phyloP scores from a whole-genome alignment of 2,888 invertebrate species.

The Microdon myrmicae region DNA sequence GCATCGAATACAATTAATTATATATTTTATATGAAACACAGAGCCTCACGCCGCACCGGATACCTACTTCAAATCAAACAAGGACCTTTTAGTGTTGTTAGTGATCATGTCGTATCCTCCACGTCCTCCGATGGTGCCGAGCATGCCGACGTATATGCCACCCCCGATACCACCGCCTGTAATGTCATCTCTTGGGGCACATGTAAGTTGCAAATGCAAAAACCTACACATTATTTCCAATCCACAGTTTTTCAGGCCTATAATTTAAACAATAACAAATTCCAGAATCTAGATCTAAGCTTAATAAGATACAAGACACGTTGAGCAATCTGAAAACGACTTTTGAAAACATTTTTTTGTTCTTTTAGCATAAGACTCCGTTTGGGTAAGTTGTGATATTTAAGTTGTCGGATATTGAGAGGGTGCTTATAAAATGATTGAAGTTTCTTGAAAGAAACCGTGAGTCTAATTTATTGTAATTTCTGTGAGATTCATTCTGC shows the following conservation, averaged over 20 bases:
- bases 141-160: slow-evolving; percentile 80
- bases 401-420: slow-evolving; percentile 4
- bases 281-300: slow-evolving; percentile 3
- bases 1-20: no score
- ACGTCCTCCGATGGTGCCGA: slow-evolving; percentile 81
- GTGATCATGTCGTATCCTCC: slow-evolving; percentile 88
- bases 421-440: slow-evolving; percentile 25
- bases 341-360: slow-evolving; percentile 39
- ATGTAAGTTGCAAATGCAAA: slow-evolving; percentile 70
- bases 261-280: slow-evolving; percentile 11
- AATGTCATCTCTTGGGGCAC: slow-evolving; percentile 79
- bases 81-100: slow-evolving; percentile 3
- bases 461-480: slow-evolving; percentile 22
- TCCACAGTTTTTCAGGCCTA: slow-evolving; percentile 29
- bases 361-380: slow-evolving; percentile 36
- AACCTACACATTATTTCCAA: neutral
- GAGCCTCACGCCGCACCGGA: no score
- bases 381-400: slow-evolving; percentile 38
- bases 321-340: slow-evolving; percentile 24
- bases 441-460: slow-evolving; percentile 21
- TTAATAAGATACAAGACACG: slow-evolving; percentile 10
- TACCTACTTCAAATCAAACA: slow-evolving; percentile 3
- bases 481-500: slow-evolving; percentile 55
- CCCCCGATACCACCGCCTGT: slow-evolving; percentile 77
- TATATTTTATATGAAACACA: no score